These are phyloP conservation scores for Andrena camellia DNA, from an alignment of 2,888 invertebrate genomes.

Conservation along the genomic window DNA sequence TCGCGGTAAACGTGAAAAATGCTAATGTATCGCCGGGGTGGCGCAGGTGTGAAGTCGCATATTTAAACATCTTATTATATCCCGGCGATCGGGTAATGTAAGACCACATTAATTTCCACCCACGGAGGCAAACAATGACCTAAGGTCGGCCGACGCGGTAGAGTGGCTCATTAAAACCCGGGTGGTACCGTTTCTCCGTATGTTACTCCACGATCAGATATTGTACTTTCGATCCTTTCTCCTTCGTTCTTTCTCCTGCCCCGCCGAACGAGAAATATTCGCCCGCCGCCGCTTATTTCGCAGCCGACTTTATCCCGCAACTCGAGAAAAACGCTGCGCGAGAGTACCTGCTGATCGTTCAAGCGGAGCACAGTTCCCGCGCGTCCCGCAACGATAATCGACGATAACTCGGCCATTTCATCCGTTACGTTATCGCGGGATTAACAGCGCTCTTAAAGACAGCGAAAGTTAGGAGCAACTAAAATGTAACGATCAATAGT, in stretches of 20 bases:
- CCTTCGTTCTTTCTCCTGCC: conserved; percentile 47
- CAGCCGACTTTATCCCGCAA: conserved; percentile 13
- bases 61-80: conserved; percentile 73
- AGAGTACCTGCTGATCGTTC: neutral
- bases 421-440: neutral
- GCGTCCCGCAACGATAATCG: conserved; percentile 8
- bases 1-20: conserved; percentile 50
- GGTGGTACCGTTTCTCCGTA: conserved; percentile 66
- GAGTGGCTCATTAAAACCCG: conserved; percentile 67
- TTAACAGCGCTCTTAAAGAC: neutral
- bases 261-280: conserved; percentile 35
- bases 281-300: conserved; percentile 6
- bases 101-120: conserved; percentile 73
- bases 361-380: neutral
- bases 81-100: conserved; percentile 60
- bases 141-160: conserved; percentile 56
- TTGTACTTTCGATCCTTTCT: conserved; percentile 63
- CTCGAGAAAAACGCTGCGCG: neutral
- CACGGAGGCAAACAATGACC: conserved; percentile 68
- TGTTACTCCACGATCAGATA: conserved; percentile 61
- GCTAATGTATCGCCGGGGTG: conserved; percentile 54
- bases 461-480: neutral
- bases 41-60: conserved; percentile 70
- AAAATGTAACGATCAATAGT: neutral
- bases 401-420: neutral